Evolutionary conservation across 2,113 vertebrate species (phyloP).

Genomic region (Festucalex cinctus): DNA sequence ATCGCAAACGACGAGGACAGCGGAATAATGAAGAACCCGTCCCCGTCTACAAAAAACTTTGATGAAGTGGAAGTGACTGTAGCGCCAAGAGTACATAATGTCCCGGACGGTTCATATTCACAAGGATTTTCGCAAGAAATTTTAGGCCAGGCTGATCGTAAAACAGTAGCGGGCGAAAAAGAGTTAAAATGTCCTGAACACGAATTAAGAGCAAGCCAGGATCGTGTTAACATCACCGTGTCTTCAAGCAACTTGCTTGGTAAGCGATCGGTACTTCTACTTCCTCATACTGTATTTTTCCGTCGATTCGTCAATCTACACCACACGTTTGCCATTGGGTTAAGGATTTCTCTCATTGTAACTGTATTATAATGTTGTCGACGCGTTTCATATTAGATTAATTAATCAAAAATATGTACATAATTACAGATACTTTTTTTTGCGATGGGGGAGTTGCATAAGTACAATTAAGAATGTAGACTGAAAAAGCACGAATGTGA

Average conservation of each 20-base stretch:
- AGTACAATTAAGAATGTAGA: no score
- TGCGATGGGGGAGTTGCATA: no score
- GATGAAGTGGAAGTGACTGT: neutral
- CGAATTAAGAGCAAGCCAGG: neutral
- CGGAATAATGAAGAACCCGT: neutral
- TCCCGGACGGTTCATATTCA: slow-evolving; percentile 17
- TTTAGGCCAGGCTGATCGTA: neutral
- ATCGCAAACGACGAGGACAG: neutral
- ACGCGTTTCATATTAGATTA: no score
- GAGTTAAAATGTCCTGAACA: neutral
- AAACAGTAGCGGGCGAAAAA: neutral
- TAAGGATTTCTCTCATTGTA: no score
- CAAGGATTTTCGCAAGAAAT: slow-evolving; percentile 6
- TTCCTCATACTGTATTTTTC: no score
- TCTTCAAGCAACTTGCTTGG: slow-evolving; percentile 3
- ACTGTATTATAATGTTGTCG: no score
- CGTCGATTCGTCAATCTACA: no score
- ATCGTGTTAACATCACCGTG: neutral
- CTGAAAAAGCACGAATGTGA: no score
- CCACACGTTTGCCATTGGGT: no score
- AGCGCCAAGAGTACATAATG: slow-evolving; percentile 16
- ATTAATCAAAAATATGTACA: no score
- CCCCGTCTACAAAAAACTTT: neutral
- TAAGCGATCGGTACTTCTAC: neutral
- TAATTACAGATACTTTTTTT: no score